Conservation (phyloP, 2,797 vertebrate species). For the Arctocebus calabarensis region DNA sequence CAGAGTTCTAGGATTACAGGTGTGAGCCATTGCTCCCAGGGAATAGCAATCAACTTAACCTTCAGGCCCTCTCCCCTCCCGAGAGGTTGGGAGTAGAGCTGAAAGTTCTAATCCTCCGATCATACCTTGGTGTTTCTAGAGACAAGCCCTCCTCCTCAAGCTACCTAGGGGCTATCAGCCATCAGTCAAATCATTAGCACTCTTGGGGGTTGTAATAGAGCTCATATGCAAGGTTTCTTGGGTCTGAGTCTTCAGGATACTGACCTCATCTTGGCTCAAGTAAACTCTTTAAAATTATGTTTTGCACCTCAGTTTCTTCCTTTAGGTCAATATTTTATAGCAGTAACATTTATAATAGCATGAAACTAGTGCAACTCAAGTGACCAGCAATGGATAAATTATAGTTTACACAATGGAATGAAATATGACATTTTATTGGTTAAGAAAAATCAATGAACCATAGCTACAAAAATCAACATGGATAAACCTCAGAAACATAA, state of each 20-base stretch:
- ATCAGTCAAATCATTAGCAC: not conserved
- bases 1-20: too few relatives aligned
- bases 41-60: not conserved
- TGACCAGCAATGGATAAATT: not conserved
- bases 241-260: not conserved
- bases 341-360: slow-evolving; percentile 32
- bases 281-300: not conserved
- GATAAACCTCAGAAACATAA: not conserved
- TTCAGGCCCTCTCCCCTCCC: not conserved
- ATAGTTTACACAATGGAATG: not conserved
- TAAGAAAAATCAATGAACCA: not conserved
- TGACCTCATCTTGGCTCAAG: not conserved
- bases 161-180: not conserved
- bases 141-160: not conserved
- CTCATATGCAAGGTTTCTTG: not conserved
- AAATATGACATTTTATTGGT: not conserved
- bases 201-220: not conserved
- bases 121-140: not conserved
- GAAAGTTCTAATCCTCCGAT: not conserved
- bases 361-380: slow-evolving; percentile 3
- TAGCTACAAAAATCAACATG: too few relatives aligned
- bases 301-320: not conserved
- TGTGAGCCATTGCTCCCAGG: too few relatives aligned
- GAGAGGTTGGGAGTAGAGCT: not conserved
- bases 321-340: not conserved